phyloP scores from a whole-genome alignment of 2,113 vertebrate genomes.

The Chroicocephalus ridibundus region DNA sequence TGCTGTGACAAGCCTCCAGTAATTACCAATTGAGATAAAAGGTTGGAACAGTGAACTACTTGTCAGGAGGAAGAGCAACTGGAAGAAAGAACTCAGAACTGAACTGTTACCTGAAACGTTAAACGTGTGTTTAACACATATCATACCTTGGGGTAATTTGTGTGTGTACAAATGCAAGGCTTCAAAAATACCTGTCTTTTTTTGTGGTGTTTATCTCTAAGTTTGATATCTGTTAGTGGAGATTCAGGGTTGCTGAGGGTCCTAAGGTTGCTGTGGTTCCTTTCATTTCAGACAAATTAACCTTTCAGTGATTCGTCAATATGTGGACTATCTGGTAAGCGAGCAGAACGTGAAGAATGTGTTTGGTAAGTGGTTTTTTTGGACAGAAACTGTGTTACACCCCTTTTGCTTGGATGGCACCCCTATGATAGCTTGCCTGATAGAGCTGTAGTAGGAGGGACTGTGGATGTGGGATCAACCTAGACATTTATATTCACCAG shows the following conservation, averaged over 20 bases:
- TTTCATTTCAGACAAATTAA: conserved; percentile 85
- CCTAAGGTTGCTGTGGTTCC: not conserved
- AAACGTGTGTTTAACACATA: not conserved
- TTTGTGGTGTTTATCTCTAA: not conserved
- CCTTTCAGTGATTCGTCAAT: conserved; percentile 78
- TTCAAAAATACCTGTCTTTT: not conserved
- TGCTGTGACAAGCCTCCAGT: not conserved
- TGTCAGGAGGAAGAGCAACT: not conserved
- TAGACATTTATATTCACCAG: not conserved
- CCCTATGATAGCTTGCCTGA: not conserved
- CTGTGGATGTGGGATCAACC: not conserved
- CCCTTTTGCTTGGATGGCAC: not conserved
- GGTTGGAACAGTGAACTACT: not conserved
- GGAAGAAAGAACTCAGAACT: not conserved
- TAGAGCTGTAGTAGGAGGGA: not conserved
- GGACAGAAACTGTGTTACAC: not conserved
- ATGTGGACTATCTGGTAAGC: conserved; percentile 86
- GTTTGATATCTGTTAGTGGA: not conserved
- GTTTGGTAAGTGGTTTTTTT: conserved; percentile 84
- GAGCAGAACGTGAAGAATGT: conserved; percentile 84
- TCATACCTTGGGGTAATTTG: not conserved
- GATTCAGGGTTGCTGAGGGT: not conserved
- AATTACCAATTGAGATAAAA: not conserved
- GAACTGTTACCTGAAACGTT: not conserved
- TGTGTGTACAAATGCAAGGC: not conserved